Conservation (phyloP, 2,113 vertebrate species). For the Taxidea taxus region DNA sequence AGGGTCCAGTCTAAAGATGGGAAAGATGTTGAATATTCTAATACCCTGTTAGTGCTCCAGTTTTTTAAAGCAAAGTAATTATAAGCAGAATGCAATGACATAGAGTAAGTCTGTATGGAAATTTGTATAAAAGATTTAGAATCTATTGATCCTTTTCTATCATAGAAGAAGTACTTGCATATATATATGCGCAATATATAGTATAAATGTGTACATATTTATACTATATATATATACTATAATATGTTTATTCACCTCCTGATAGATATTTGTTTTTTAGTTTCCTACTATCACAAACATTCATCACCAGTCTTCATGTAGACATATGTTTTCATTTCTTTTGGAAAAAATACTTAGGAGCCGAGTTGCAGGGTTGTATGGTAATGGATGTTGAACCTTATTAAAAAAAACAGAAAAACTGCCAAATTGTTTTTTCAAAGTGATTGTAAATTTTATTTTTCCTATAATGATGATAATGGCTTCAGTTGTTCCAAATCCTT, state of each 20-base stretch:
- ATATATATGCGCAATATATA: too few relatives aligned
- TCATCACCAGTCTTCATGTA: not conserved
- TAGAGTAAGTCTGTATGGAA: not conserved
- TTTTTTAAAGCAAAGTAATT: not conserved
- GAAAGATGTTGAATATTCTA: not conserved
- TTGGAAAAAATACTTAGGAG: not conserved
- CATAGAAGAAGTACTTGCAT: not conserved
- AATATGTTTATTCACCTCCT: not conserved
- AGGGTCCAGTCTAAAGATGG: not conserved
- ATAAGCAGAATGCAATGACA: not conserved
- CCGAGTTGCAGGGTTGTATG: not conserved
- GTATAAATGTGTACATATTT: too few relatives aligned
- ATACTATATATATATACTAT: too few relatives aligned
- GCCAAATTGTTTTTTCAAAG: not conserved
- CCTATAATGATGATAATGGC: not conserved
- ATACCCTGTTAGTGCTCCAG: not conserved
- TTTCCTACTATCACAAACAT: not conserved
- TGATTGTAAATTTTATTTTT: not conserved
- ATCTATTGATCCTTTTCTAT: not conserved
- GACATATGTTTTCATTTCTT: not conserved
- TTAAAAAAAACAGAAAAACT: not conserved
- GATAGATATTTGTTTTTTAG: not conserved
- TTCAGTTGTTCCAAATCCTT: not conserved
- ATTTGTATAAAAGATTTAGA: not conserved
- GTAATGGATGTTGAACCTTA: not conserved